These are phyloP conservation scores for Willowsia nigromaculata DNA, from an alignment of 2,888 invertebrate genomes.

Conservation along the genomic window DNA sequence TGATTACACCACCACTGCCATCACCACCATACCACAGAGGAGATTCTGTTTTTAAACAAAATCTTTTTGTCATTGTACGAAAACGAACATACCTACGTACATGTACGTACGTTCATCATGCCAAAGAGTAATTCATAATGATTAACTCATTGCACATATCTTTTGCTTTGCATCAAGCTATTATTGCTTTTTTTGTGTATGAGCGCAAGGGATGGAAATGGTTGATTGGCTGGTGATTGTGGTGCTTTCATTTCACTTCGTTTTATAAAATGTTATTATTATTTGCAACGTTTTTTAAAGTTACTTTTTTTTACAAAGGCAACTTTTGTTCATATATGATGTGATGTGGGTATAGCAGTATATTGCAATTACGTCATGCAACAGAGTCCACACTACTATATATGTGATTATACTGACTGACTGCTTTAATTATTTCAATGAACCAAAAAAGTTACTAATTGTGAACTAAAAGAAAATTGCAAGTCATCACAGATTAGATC, in stretches of 20 bases:
- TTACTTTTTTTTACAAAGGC: slow-evolving; percentile 2
- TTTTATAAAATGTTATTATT: slow-evolving; percentile 38
- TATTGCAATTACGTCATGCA: slow-evolving; percentile 66
- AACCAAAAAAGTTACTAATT: slow-evolving; percentile 67
- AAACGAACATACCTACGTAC: not conserved
- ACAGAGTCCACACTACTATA: not conserved
- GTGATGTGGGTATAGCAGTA: too few relatives aligned
- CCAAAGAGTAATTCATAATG: slow-evolving; percentile 41
- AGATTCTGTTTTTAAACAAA: slow-evolving; percentile 13
- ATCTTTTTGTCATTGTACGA: slow-evolving; percentile 49
- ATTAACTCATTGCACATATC: slow-evolving; percentile 37
- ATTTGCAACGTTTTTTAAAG: slow-evolving; percentile 38
- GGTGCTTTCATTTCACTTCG: slow-evolving; percentile 23
- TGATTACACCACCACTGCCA: slow-evolving; percentile 21
- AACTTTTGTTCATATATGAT: slow-evolving; percentile 31
- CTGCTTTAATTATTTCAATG: slow-evolving; percentile 70
- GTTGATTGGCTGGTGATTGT: slow-evolving; percentile 41
- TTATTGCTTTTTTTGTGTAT: not conserved
- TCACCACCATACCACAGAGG: not conserved
- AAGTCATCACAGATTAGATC: slow-evolving; percentile 60
- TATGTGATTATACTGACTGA: slow-evolving; percentile 63
- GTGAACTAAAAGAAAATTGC: slow-evolving; percentile 67
- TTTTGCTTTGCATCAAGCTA: slow-evolving; percentile 5
- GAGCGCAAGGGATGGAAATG: not conserved
- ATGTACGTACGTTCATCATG: not conserved